Percentiles rank a stretch among this genome's conserved stretches.
Conservation (phyloP, 1,140 invertebrate genomes). For the Pseudomyrmex sp. region DNA sequence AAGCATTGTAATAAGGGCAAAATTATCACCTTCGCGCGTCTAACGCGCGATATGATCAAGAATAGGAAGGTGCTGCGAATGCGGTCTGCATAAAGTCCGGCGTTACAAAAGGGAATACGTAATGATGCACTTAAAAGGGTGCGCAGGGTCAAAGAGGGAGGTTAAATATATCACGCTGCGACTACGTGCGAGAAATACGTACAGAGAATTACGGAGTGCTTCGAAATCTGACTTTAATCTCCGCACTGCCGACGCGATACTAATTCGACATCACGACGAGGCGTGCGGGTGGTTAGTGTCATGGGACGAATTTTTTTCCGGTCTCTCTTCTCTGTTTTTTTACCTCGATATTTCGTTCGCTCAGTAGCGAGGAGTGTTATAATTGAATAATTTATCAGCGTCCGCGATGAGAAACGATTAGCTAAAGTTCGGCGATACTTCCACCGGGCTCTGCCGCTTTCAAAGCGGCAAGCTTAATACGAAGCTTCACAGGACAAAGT, state of each 20-base stretch:
- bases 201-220: constrained; percentile 65
- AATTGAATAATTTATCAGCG: constrained; percentile 58
- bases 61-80: constrained; percentile 46
- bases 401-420: constrained; percentile 55
- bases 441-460: constrained; percentile 27
- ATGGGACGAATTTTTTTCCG: background rate
- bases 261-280: constrained; percentile 27
- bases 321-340: background rate
- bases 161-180: constrained; percentile 63
- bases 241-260: constrained; percentile 25
- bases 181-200: constrained; percentile 64
- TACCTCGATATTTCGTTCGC: constrained; percentile 6
- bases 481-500: constrained; percentile 4
- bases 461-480: constrained; percentile 42
- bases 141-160: constrained; percentile 60
- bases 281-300: constrained; percentile 1
- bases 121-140: constrained; percentile 73
- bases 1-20: constrained; percentile 45
- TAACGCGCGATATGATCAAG: constrained; percentile 27
- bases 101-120: constrained; percentile 70
- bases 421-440: constrained; percentile 58
- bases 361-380: constrained; percentile 3
- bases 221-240: constrained; percentile 62
- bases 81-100: constrained; percentile 53
- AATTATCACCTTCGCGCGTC: constrained; percentile 50